Evolutionary conservation across 2,888 invertebrate genomes (phyloP).

Genomic region (Fragum fragum): DNA sequence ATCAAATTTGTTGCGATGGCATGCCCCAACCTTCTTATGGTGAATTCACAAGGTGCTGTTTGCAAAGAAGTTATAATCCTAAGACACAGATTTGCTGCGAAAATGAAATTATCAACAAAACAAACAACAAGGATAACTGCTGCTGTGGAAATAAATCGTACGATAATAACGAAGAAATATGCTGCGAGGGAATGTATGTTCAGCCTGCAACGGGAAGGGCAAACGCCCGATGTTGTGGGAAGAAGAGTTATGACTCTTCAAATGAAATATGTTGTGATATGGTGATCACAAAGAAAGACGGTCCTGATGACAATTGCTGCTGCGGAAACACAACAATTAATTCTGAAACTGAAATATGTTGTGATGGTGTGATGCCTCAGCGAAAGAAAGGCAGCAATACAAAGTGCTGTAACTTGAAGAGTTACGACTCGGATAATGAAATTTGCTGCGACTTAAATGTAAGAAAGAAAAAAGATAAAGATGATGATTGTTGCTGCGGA

Average conservation of each 20-base stretch:
- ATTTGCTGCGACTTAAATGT: conserved; percentile 49
- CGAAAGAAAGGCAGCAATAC: conserved; percentile 47
- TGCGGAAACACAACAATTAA: conserved; percentile 59
- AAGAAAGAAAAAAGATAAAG: conserved; percentile 38
- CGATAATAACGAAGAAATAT: conserved; percentile 45
- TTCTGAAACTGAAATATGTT: conserved; percentile 50
- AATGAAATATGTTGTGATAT: conserved; percentile 49
- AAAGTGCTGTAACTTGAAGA: conserved; percentile 47
- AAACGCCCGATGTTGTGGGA: conserved; percentile 53
- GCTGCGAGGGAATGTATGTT: conserved; percentile 56
- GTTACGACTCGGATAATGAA: conserved; percentile 48
- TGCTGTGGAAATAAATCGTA: conserved; percentile 52
- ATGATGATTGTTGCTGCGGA: conserved; percentile 54
- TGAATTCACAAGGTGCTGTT: conserved; percentile 48
- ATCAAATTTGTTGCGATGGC: conserved; percentile 52
- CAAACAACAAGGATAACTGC: conserved; percentile 41
- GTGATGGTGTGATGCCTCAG: conserved; percentile 47
- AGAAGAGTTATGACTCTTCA: conserved; percentile 50
- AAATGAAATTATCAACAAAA: conserved; percentile 47
- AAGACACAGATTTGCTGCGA: conserved; percentile 55
- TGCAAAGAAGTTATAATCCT: conserved; percentile 45
- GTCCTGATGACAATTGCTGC: conserved; percentile 50
- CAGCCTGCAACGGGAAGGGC: conserved; percentile 41
- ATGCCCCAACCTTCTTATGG: conserved; percentile 50
- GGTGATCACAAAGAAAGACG: conserved; percentile 41